Conservation (phyloP, 2,888 invertebrate species). For the Lamellibrachia columna region DNA sequence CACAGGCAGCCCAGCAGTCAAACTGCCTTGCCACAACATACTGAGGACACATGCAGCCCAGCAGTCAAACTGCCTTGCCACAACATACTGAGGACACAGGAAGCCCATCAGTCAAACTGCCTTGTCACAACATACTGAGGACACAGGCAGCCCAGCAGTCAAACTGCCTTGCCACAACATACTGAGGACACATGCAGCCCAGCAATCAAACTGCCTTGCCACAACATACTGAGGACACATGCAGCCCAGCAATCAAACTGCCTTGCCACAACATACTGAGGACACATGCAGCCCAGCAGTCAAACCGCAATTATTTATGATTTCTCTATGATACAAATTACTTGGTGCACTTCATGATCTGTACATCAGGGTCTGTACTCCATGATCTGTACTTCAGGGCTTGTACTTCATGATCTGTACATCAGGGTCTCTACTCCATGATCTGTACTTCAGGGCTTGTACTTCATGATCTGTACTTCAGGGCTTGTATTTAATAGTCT, state of each 20-base stretch:
- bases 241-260: not conserved
- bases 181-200: not conserved
- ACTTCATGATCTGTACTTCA: too few relatives aligned
- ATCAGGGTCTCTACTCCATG: too few relatives aligned
- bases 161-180: not conserved
- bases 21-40: not conserved
- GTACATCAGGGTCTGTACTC: not conserved
- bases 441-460: too few relatives aligned
- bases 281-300: not conserved
- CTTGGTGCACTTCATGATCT: not conserved
- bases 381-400: too few relatives aligned
- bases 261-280: too few relatives aligned
- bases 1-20: not conserved
- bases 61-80: not conserved
- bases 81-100: too few relatives aligned
- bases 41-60: not conserved
- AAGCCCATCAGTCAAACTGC: not conserved
- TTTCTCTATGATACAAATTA: not conserved
- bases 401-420: too few relatives aligned
- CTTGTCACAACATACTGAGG: not conserved
- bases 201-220: not conserved
- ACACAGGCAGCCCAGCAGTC: not conserved
- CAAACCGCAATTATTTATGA: not conserved
- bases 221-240: not conserved
- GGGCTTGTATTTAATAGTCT: too few relatives aligned